phyloP scores from a whole-genome alignment of 2,113 vertebrate species.

The Pongo pygmaeus region DNA sequence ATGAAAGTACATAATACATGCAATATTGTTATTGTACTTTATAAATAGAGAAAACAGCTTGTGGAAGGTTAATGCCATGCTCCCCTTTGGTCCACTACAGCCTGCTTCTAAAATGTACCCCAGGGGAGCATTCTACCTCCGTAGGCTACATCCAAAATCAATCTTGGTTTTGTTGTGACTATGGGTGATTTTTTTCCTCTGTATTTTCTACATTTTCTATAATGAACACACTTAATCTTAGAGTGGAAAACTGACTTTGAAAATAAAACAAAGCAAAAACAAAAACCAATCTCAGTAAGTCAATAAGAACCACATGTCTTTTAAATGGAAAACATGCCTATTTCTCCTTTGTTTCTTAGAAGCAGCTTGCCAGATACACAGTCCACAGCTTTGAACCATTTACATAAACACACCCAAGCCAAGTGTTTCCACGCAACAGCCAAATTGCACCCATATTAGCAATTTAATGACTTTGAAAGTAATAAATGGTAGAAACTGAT shows the following conservation, averaged over 20 bases:
- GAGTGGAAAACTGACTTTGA: slow-evolving; percentile 50
- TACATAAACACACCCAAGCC: slow-evolving; percentile 47
- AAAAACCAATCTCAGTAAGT: slow-evolving; percentile 57
- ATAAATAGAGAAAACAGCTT: slow-evolving; percentile 3
- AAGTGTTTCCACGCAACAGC: slow-evolving; percentile 53
- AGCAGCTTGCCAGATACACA: slow-evolving; percentile 37
- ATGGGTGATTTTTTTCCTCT: not conserved
- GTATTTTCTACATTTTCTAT: slow-evolving; percentile 9
- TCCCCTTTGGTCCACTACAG: not conserved
- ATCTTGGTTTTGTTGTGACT: not conserved
- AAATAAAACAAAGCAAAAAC: slow-evolving; percentile 65
- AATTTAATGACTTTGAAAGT: slow-evolving; percentile 13
- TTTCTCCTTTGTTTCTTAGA: slow-evolving; percentile 55
- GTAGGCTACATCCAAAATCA: not conserved
- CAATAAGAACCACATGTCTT: slow-evolving; percentile 74
- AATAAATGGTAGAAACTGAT: not conserved
- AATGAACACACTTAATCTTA: slow-evolving; percentile 50
- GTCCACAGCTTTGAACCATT: slow-evolving; percentile 60
- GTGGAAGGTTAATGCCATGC: not conserved
- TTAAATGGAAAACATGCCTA: slow-evolving; percentile 64
- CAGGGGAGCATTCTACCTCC: not conserved
- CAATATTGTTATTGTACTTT: not conserved
- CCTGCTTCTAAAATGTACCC: not conserved
- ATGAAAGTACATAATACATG: not conserved
- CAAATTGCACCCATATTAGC: not conserved